These are phyloP conservation scores for Macropodus opercularis DNA, from an alignment of 2,797 vertebrate species.

Conservation along the genomic window DNA sequence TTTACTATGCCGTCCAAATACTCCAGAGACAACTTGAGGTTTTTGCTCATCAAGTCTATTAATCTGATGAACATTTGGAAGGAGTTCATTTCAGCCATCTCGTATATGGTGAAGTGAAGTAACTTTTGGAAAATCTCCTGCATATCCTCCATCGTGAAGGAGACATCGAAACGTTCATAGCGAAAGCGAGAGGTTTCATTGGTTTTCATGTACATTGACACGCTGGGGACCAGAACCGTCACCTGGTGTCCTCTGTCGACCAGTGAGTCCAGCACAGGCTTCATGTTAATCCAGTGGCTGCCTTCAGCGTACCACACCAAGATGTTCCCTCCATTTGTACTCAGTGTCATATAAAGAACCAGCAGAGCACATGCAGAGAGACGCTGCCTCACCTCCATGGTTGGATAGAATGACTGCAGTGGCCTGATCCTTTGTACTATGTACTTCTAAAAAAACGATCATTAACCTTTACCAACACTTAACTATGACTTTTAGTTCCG, in stretches of 20 bases:
- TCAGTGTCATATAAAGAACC: slow-evolving; percentile 32
- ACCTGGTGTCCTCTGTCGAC: slow-evolving; percentile 80
- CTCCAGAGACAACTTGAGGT: slow-evolving; percentile 50
- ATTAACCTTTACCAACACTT: too few species aligned
- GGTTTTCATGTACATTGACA: slow-evolving; percentile 76
- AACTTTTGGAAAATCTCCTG: slow-evolving; percentile 20
- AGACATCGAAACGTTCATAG: slow-evolving; percentile 68
- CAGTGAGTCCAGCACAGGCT: slow-evolving; percentile 79
- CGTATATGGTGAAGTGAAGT: slow-evolving; percentile 68
- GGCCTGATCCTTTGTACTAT: not conserved
- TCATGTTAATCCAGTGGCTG: slow-evolving; percentile 90
- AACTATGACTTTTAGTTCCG: too few species aligned
- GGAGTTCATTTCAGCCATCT: slow-evolving; percentile 76
- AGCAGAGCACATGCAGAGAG: slow-evolving; percentile 43
- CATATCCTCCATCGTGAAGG: slow-evolving; percentile 35
- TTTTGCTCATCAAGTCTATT: slow-evolving; percentile 36
- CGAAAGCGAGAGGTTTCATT: slow-evolving; percentile 52
- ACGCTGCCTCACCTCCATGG: slow-evolving; percentile 37
- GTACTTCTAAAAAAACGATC: not conserved
- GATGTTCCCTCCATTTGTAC: slow-evolving; percentile 72
- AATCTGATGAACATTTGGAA: slow-evolving; percentile 75
- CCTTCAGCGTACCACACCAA: slow-evolving; percentile 87
- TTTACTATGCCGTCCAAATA: slow-evolving; percentile 78
- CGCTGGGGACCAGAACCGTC: slow-evolving; percentile 75
- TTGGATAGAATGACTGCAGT: not conserved